Percentiles rank a stretch among this genome's conserved stretches.
These are phyloP conservation scores for Malurus leucopterus DNA, from an alignment of 2,797 vertebrate genomes.

Conservation along the genomic window DNA sequence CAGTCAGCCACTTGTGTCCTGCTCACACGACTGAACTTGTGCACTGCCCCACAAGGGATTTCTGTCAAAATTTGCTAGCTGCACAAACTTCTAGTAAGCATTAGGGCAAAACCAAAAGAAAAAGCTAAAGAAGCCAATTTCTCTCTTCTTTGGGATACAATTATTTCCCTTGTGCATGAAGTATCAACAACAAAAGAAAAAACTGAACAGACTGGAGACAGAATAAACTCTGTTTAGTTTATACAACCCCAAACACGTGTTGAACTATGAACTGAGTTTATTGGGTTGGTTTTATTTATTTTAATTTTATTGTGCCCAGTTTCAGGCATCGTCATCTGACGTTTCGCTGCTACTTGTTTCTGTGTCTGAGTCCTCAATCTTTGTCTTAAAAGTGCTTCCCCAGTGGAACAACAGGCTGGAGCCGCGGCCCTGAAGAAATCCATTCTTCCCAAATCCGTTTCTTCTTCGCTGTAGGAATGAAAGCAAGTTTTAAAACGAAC, in stretches of 20 bases:
- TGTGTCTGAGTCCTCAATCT: constrained; percentile 89
- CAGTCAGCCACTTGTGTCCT: constrained; percentile 58
- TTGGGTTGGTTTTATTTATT: constrained; percentile 69
- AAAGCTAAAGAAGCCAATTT: constrained; percentile 75
- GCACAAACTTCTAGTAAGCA: constrained; percentile 88
- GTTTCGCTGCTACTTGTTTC: constrained; percentile 98
- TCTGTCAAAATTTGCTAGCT: constrained; percentile 67
- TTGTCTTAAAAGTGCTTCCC: constrained; percentile 89
- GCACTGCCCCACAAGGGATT: constrained; percentile 67
- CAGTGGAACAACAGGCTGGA: constrained; percentile 91
- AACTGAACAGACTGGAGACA: constrained; percentile 72
- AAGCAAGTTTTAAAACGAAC: neutral
- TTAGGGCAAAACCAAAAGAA: constrained; percentile 78
- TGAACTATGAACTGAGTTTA: constrained; percentile 72
- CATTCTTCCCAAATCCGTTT: constrained; percentile 90
- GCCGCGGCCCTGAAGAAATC: constrained; percentile 84
- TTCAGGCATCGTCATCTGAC: constrained; percentile 88
- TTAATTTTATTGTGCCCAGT: constrained; percentile 57
- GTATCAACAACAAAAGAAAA: constrained; percentile 70
- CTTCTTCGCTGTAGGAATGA: constrained; percentile 84
- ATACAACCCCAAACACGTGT: constrained; percentile 71
- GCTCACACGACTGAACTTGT: constrained; percentile 68
- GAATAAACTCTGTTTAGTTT: constrained; percentile 72
- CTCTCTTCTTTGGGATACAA: constrained; percentile 85
- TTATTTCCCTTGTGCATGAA: constrained; percentile 95